Conservation (phyloP, 2,797 vertebrate genomes). For the Crenichthys baileyi region DNA sequence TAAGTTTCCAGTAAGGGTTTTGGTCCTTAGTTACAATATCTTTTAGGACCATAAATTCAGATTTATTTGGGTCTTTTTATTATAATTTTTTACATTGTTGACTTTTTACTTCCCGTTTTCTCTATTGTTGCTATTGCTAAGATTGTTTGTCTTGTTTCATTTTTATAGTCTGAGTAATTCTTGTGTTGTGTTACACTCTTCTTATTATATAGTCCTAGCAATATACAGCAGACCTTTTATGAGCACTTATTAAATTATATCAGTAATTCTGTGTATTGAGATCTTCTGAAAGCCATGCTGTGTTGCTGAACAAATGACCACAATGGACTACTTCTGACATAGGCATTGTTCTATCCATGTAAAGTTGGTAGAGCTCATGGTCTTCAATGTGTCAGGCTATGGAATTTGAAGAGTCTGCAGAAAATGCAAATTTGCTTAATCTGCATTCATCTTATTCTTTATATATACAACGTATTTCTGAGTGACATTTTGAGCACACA, state of each 20-base stretch:
- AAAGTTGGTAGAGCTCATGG: neutral
- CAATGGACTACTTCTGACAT: neutral
- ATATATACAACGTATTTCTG: conserved; percentile 9
- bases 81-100: neutral
- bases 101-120: too few species aligned
- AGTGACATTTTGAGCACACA: conserved; percentile 24
- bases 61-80: neutral
- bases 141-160: too few species aligned
- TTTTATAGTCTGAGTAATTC: too few species aligned
- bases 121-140: neutral
- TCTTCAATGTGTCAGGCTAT: neutral
- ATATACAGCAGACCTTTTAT: neutral
- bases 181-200: neutral
- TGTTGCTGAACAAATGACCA: neutral
- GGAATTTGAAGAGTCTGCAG: neutral
- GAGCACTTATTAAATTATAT: neutral
- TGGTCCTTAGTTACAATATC: neutral
- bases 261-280: neutral
- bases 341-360: neutral
- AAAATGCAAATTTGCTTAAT: conserved; percentile 33
- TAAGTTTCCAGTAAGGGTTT: neutral
- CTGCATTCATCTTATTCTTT: conserved; percentile 23
- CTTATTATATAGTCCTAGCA: neutral
- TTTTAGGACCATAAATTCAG: neutral
- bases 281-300: neutral